A percentile compares a stretch with the other conserved stretches of the same genome.
phyloP scores from a whole-genome alignment of 2,797 vertebrate species.

The Ciconia nigra region DNA sequence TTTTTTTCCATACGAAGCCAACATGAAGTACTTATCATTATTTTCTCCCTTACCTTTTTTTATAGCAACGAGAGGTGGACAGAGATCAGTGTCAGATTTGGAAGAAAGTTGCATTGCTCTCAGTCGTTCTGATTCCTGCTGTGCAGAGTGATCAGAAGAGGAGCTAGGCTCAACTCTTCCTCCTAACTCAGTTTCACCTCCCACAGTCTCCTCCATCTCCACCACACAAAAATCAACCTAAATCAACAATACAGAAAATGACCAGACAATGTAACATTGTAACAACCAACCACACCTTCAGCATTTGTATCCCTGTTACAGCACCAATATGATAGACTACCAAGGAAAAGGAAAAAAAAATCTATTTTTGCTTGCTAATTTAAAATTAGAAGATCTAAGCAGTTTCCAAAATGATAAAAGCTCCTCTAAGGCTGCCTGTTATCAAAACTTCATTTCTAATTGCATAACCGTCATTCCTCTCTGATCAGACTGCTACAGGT shows the following conservation, averaged over 20 bases:
- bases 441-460: background rate
- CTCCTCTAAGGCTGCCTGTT: background rate
- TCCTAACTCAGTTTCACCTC: background rate
- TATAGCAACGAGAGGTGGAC: constrained; percentile 28
- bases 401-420: background rate
- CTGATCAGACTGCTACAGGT: background rate
- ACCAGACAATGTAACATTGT: accelerated
- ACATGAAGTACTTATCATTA: background rate
- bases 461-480: background rate
- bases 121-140: background rate
- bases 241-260: background rate
- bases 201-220: constrained; percentile 14
- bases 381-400: background rate
- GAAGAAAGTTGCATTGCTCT: background rate
- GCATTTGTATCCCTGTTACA: background rate
- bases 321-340: background rate
- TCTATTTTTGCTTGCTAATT: background rate
- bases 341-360: background rate
- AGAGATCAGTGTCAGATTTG: background rate
- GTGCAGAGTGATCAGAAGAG: background rate
- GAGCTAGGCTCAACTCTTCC: background rate
- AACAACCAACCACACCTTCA: background rate
- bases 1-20: background rate
- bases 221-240: background rate
- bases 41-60: constrained; percentile 39